Conservation (phyloP, 2,888 invertebrate genomes). For the Pammene fasciana region DNA sequence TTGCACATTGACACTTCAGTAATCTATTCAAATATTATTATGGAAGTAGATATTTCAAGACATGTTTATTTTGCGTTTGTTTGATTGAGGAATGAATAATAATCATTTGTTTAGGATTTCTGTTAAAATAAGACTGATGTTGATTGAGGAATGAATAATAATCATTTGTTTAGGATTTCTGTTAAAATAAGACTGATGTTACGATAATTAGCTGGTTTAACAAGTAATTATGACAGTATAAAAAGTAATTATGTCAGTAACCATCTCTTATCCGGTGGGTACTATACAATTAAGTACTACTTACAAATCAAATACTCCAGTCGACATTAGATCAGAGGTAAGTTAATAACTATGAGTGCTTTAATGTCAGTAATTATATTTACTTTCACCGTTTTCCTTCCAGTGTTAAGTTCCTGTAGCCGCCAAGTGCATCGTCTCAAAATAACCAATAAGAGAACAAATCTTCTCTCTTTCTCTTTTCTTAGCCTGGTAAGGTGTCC, state of each 20-base stretch:
- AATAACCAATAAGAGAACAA: background rate
- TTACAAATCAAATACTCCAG: background rate
- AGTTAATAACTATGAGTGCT: slow-evolving; percentile 20
- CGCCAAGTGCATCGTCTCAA: background rate
- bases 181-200: no score
- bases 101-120: no score
- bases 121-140: no score
- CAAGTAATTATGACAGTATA: no score
- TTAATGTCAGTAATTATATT: slow-evolving; percentile 37
- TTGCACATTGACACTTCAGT: background rate
- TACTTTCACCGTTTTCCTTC: slow-evolving; percentile 37
- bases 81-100: no score
- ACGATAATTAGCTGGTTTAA: no score
- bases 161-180: no score
- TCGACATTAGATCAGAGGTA: slow-evolving; percentile 18
- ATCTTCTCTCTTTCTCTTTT: no score
- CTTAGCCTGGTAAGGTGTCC: no score
- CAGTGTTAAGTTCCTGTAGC: background rate
- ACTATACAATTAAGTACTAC: background rate
- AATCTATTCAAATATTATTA: background rate
- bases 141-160: no score
- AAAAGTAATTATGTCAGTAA: no score
- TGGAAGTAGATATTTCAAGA: background rate
- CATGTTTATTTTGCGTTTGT: background rate
- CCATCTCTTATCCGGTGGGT: no score